phyloP scores from a whole-genome alignment of 2,113 vertebrate genomes.

The Cairina moschata region DNA sequence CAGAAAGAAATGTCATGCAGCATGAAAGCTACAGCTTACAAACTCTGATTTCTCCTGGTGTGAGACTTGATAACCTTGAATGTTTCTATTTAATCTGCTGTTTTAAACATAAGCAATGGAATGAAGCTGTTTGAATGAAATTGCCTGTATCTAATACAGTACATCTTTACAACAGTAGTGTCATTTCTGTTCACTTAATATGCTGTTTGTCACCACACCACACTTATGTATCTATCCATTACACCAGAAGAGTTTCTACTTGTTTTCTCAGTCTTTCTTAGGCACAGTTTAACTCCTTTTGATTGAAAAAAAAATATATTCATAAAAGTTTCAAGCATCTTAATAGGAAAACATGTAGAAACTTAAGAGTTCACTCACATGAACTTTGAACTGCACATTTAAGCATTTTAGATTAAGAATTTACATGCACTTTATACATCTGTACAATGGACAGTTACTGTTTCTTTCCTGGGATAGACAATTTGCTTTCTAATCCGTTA shows the following conservation, averaged over 20 bases:
- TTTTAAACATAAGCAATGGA: not conserved
- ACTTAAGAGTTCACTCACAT: fast-evolving
- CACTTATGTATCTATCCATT: not conserved
- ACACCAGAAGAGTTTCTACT: not conserved
- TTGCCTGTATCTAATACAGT: slow-evolving; percentile 13
- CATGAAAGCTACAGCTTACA: not conserved
- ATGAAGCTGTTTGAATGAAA: slow-evolving; percentile 36
- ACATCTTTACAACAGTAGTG: slow-evolving; percentile 22
- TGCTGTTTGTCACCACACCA: not conserved
- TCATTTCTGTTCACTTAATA: slow-evolving; percentile 27
- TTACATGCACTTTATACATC: not conserved
- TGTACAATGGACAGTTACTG: not conserved
- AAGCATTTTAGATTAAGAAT: not conserved
- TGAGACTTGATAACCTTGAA: not conserved
- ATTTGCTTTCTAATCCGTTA: not conserved
- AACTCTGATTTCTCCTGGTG: not conserved
- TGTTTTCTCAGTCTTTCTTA: not conserved
- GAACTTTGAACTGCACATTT: not conserved
- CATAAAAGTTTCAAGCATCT: not conserved
- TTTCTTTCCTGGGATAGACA: not conserved
- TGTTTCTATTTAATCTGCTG: slow-evolving; percentile 9
- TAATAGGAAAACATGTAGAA: not conserved
- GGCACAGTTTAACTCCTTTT: not conserved
- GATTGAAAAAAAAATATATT: not conserved
- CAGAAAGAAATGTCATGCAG: not conserved